A percentile compares a stretch with the other conserved stretches of the same genome.
Conservation (phyloP, 2,113 vertebrate species). For the Pseudopipra pipra region DNA sequence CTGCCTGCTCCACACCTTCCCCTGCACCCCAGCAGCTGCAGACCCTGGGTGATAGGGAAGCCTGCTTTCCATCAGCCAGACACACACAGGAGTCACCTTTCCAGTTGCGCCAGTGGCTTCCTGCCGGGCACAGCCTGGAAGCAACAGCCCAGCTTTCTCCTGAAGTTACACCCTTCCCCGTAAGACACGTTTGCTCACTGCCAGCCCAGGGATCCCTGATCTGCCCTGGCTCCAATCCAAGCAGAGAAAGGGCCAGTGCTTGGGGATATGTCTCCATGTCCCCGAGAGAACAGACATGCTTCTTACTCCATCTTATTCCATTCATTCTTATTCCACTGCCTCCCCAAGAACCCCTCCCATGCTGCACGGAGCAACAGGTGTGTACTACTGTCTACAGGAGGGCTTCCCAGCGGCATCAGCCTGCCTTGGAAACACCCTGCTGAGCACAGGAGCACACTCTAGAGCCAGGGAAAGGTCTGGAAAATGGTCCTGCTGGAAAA, state of each 20-base stretch:
- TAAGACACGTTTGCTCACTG: not conserved
- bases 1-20: not conserved
- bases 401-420: not conserved
- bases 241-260: not conserved
- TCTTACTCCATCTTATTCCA: not conserved
- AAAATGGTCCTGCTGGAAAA: not conserved
- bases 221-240: not conserved
- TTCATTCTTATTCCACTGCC: not conserved
- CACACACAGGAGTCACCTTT: not conserved
- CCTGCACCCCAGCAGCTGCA: not conserved
- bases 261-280: rapidly evolving
- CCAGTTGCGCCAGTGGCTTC: conserved; percentile 28
- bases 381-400: rapidly evolving
- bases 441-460: rapidly evolving
- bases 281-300: not conserved
- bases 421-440: not conserved
- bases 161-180: not conserved
- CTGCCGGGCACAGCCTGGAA: not conserved
- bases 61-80: not conserved
- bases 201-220: not conserved
- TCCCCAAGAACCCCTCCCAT: rapidly evolving
- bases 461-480: not conserved
- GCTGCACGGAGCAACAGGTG: not conserved
- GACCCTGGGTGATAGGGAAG: not conserved
- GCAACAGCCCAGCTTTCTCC: not conserved